These are phyloP conservation scores for Prietella phreatophila DNA, from an alignment of 2,113 vertebrate species.

Conservation along the genomic window DNA sequence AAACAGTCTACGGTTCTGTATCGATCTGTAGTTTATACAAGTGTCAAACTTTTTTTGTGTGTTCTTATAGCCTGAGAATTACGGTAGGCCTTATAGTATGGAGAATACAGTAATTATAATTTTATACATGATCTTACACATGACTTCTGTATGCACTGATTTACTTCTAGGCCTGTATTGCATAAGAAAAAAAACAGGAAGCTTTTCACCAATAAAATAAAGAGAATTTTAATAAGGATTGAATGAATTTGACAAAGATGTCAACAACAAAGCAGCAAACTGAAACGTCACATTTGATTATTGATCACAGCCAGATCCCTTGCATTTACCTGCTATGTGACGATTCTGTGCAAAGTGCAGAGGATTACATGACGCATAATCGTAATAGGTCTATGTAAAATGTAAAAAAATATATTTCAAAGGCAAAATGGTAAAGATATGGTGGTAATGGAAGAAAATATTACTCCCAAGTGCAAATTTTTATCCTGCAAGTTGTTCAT, in stretches of 20 bases:
- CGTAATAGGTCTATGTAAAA: background rate
- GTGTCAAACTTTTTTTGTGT: no score
- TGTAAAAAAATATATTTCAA: background rate
- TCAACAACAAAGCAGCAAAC: background rate
- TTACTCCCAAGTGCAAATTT: background rate
- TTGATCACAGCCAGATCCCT: background rate
- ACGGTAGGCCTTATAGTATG: no score
- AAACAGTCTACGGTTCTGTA: background rate
- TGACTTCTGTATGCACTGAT: background rate
- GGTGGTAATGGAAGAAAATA: background rate
- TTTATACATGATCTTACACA: background rate
- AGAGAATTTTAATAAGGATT: background rate
- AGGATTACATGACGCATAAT: background rate
- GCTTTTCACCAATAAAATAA: background rate
- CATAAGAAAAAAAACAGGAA: background rate
- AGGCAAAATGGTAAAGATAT: background rate
- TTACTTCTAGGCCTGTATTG: background rate
- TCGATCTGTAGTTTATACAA: no score
- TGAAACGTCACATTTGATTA: background rate
- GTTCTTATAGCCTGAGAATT: no score
- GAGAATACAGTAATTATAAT: background rate
- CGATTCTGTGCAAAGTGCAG: slow-evolving; percentile 5
- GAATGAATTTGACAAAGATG: background rate
- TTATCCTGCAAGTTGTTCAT: background rate
- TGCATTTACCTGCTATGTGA: background rate